Evolutionary conservation across 1,140 invertebrate genomes (phyloP).

Genomic region (Chelonus insularis): DNA sequence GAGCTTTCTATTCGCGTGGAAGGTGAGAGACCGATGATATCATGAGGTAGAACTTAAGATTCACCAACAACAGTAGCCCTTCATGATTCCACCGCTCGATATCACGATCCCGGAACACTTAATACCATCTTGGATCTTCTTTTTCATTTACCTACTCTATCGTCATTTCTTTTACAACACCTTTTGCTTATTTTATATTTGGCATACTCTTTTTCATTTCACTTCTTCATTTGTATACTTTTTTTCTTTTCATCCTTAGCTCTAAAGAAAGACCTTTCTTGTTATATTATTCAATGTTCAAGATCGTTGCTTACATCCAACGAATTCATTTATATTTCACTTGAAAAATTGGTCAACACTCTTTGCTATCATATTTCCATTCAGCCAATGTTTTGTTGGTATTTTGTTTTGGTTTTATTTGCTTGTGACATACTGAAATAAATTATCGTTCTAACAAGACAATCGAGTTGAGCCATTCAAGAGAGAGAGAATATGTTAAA

Average conservation of each 20-base stretch:
- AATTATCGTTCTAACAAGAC: background rate
- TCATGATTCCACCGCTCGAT: slow-evolving; percentile 17
- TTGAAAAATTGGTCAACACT: slow-evolving; percentile 12
- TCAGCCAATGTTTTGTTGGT: background rate
- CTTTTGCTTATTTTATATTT: too few species aligned
- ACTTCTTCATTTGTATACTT: background rate
- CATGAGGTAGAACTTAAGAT: slow-evolving; percentile 4
- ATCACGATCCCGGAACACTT: slow-evolving; percentile 13
- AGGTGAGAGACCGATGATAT: slow-evolving; percentile 28
- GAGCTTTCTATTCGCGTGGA: slow-evolving; percentile 40
- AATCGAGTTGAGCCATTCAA: background rate
- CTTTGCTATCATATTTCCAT: slow-evolving; percentile 13
- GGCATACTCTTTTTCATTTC: too few species aligned
- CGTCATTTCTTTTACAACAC: too few species aligned
- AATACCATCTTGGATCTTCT: slow-evolving; percentile 9
- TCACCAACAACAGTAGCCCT: slow-evolving; percentile 10
- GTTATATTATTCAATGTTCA: background rate
- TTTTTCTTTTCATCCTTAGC: background rate
- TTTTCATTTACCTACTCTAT: background rate
- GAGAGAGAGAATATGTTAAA: too few species aligned
- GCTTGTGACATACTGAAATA: background rate
- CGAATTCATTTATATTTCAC: background rate
- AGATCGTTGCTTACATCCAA: background rate
- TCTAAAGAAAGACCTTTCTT: slow-evolving; percentile 9
- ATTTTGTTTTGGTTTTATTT: background rate